Percentiles rank a stretch among this genome's conserved stretches.
Evolutionary conservation across 2,888 invertebrate species (phyloP).

Genomic region (Cataglyphis livida): DNA sequence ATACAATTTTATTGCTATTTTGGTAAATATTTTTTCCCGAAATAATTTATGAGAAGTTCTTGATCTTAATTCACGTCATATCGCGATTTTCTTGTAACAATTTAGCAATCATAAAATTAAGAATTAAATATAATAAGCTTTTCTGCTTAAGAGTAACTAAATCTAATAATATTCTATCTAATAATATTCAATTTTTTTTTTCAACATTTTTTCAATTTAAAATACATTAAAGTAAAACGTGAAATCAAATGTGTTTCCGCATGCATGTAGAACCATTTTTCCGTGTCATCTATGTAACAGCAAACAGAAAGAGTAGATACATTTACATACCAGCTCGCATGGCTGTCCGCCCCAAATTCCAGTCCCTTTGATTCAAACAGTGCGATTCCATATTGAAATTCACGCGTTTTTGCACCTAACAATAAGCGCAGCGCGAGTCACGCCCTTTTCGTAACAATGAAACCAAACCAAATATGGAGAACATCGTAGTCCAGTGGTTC

Average conservation of each 20-base stretch:
- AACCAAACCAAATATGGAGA: slow-evolving; percentile 22
- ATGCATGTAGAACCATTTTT: slow-evolving; percentile 1
- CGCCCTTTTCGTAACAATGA: slow-evolving; percentile 21
- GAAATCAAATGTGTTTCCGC: background rate
- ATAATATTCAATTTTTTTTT: background rate
- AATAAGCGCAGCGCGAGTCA: slow-evolving; percentile 17
- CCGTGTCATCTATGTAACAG: slow-evolving; percentile 22
- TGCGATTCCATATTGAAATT: slow-evolving; percentile 36
- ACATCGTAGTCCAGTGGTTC: slow-evolving; percentile 24
- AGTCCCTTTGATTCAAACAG: slow-evolving; percentile 31
- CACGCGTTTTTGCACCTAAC: slow-evolving; percentile 47
- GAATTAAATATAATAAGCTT: background rate
- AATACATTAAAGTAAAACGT: background rate
- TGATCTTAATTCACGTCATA: background rate
- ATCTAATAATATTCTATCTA: too few relatives aligned
- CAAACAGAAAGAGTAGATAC: slow-evolving; percentile 19
- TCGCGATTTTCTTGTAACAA: background rate
- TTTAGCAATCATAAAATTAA: background rate
- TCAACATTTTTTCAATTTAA: background rate
- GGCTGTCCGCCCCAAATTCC: slow-evolving; percentile 34
- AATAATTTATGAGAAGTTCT: background rate
- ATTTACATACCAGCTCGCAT: slow-evolving; percentile 39
- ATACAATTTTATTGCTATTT: slow-evolving; percentile 1
- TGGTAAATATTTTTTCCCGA: background rate
- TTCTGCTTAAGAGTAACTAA: background rate